Evolutionary conservation across 2,113 vertebrate species (phyloP).

Genomic region (Pluvialis apricaria): DNA sequence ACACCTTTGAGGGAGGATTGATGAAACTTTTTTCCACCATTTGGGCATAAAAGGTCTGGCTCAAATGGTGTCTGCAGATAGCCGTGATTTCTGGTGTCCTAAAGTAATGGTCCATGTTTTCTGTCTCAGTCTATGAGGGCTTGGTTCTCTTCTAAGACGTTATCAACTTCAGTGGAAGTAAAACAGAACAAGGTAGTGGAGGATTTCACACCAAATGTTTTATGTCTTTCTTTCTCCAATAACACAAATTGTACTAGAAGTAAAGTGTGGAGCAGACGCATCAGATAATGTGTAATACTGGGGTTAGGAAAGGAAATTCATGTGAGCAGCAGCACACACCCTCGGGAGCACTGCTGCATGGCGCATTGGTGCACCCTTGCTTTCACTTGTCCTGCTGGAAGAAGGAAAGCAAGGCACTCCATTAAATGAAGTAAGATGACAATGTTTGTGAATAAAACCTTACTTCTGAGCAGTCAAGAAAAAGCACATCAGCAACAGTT

Average conservation of each 20-base stretch:
- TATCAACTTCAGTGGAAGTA: not conserved
- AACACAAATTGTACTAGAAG: not conserved
- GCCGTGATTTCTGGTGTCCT: not conserved
- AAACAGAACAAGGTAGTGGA: not conserved
- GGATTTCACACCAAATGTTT: not conserved
- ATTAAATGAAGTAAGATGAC: not conserved
- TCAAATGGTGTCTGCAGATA: not conserved
- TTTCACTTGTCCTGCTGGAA: not conserved
- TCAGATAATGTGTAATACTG: not conserved
- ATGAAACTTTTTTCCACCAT: not conserved
- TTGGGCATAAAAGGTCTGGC: not conserved
- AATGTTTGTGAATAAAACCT: not conserved
- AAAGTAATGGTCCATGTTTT: not conserved
- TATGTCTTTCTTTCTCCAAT: not conserved
- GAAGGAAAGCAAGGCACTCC: not conserved
- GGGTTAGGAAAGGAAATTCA: not conserved
- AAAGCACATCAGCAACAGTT: not conserved
- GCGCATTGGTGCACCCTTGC: not conserved
- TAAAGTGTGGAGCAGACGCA: not conserved
- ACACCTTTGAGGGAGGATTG: not conserved
- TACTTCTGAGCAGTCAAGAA: not conserved
- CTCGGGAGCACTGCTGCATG: not conserved
- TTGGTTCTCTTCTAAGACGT: not conserved
- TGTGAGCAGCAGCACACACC: not conserved
- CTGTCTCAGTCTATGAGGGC: not conserved